Evolutionary conservation across 2,797 vertebrate genomes (phyloP).

Genomic region (Nyctalus aviator): DNA sequence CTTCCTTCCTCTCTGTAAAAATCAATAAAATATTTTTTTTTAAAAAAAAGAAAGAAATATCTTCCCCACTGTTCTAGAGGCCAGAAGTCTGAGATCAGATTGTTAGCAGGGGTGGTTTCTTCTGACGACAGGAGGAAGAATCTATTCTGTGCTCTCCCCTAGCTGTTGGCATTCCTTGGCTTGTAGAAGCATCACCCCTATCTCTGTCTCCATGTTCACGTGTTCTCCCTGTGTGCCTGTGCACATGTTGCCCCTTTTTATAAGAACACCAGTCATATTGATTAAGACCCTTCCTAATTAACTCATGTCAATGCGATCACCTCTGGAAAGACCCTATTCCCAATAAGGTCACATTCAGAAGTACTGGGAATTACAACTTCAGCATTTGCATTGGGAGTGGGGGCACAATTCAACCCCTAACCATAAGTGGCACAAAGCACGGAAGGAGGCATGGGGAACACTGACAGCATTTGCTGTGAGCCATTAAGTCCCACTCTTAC

Average conservation of each 20-base stretch:
- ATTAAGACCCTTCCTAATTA: not conserved
- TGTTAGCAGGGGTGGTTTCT: not conserved
- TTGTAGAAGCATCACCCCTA: not conserved
- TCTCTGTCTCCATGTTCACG: not conserved
- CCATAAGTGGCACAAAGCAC: not conserved
- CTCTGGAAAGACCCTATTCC: slow-evolving; percentile 6
- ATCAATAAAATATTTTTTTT: too few species aligned
- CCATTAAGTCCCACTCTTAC: not conserved
- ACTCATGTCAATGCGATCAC: slow-evolving; percentile 16
- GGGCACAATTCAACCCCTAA: not conserved
- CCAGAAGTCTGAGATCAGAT: not conserved
- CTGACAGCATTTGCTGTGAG: not conserved
- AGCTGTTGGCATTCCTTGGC: not conserved
- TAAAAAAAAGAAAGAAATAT: too few species aligned
- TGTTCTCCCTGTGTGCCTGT: not conserved
- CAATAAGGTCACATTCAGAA: not conserved
- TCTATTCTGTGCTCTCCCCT: not conserved
- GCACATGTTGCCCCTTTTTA: not conserved
- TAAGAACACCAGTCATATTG: not conserved
- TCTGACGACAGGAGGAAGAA: not conserved
- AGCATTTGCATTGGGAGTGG: not conserved
- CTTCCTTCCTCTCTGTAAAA: too few species aligned
- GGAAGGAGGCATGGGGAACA: not conserved
- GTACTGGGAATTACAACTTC: not conserved
- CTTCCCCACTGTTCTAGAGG: not conserved